Conservation (phyloP, 1,140 invertebrate genomes). For the Macrobrachium rosenbergii region DNA sequence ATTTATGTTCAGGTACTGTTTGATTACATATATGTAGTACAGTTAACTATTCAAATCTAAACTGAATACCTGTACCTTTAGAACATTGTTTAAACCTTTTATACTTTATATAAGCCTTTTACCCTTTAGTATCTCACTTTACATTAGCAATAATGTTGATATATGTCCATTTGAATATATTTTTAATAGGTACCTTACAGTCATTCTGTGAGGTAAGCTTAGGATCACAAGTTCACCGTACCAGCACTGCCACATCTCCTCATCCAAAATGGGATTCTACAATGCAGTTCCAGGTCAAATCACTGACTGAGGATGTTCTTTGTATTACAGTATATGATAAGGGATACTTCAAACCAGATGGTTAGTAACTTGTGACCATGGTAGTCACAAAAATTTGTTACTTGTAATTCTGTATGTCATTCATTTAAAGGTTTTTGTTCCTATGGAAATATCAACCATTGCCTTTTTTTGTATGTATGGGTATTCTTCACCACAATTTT, state of each 20-base stretch:
- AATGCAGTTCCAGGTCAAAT: slow-evolving; percentile 87
- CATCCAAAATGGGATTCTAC: slow-evolving; percentile 84
- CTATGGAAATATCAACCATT: no score
- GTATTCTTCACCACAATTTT: no score
- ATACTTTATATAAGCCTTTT: no score
- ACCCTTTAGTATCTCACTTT: no score
- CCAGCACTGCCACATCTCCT: slow-evolving; percentile 76
- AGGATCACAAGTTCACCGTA: slow-evolving; percentile 82
- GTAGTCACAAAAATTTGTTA: slow-evolving; percentile 5
- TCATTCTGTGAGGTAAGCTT: slow-evolving; percentile 85
- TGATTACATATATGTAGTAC: no score
- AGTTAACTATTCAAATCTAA: no score
- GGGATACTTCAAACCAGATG: slow-evolving; percentile 83
- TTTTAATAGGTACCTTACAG: slow-evolving; percentile 74
- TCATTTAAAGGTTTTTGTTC: no score
- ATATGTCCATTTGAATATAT: slow-evolving; percentile 24
- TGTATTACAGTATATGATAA: slow-evolving; percentile 85
- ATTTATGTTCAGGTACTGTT: no score
- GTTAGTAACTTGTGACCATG: slow-evolving; percentile 71
- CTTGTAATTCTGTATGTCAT: neutral
- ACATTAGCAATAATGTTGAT: no score
- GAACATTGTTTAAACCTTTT: no score
- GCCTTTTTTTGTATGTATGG: no score
- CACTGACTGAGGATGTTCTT: slow-evolving; percentile 81
- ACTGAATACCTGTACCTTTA: no score